These are phyloP conservation scores for Xyliphius kryptos DNA, from an alignment of 2,113 vertebrate genomes.

Conservation along the genomic window DNA sequence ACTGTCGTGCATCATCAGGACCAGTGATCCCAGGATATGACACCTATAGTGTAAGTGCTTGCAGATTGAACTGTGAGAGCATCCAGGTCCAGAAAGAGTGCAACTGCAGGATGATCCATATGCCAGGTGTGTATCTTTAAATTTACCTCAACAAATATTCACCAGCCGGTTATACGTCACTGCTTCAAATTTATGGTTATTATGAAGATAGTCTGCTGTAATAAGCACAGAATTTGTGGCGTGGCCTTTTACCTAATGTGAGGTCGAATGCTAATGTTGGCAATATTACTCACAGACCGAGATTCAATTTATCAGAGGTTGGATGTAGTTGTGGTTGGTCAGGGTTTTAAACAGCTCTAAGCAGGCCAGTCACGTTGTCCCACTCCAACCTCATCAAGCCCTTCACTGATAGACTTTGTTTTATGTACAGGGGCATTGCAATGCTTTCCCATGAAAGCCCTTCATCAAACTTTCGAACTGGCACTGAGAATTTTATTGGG, in stretches of 20 bases:
- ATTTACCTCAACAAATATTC: neutral
- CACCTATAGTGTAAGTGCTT: constrained; percentile 92
- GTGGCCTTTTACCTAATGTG: too few species aligned
- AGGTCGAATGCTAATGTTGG: too few species aligned
- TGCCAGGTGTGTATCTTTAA: constrained; percentile 76
- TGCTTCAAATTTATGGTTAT: too few species aligned
- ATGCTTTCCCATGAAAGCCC: neutral
- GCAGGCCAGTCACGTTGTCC: neutral
- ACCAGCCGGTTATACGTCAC: too few species aligned
- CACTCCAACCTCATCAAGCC: neutral
- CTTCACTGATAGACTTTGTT: neutral
- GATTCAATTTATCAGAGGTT: neutral
- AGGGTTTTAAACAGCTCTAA: neutral
- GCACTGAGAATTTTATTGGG: too few species aligned
- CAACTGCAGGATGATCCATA: constrained; percentile 94
- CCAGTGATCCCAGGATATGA: constrained; percentile 85
- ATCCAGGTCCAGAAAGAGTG: constrained; percentile 82
- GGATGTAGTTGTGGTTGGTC: neutral
- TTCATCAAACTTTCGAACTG: neutral
- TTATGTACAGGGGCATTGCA: neutral
- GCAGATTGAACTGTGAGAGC: constrained; percentile 91
- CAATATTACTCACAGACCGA: too few species aligned
- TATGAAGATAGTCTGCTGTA: too few species aligned
- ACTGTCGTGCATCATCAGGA: constrained; percentile 80
- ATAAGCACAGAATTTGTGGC: too few species aligned